Percentiles rank a stretch among this genome's conserved stretches.
These are phyloP conservation scores for Cheilosia pagana DNA, from an alignment of 2,888 invertebrate species.

Conservation along the genomic window DNA sequence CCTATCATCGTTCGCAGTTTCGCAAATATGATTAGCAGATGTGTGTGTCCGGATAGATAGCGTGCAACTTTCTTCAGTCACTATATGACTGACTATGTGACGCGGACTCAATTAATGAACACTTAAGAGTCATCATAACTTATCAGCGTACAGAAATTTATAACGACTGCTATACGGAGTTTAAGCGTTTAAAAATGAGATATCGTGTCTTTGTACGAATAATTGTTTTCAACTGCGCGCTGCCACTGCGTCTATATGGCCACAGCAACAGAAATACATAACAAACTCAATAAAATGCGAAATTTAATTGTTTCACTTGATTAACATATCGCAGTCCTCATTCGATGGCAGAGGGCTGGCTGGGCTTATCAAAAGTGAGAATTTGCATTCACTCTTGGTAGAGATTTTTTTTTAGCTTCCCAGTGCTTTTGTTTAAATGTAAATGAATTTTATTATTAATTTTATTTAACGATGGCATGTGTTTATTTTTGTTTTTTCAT, in stretches of 20 bases:
- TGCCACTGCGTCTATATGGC: conserved; percentile 58
- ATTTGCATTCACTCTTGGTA: conserved; percentile 35
- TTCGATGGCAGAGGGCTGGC: conserved; percentile 13
- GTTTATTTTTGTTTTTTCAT: conserved; percentile 8
- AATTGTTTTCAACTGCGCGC: conserved; percentile 41
- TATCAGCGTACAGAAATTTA: conserved; percentile 50
- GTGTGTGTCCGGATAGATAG: too few species aligned
- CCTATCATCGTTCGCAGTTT: conserved; percentile 23
- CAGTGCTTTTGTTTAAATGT: conserved; percentile 54
- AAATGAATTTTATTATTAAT: conserved; percentile 57
- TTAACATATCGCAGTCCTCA: conserved; percentile 68
- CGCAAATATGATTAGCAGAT: background rate
- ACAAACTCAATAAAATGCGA: conserved; percentile 47
- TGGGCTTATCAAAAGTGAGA: conserved; percentile 54
- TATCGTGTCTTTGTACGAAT: conserved; percentile 56
- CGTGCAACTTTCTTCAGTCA: conserved; percentile 27
- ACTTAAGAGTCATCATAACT: conserved; percentile 61
- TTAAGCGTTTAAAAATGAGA: conserved; percentile 41
- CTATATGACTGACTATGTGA: conserved; percentile 47
- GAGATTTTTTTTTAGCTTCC: conserved; percentile 30
- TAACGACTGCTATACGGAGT: conserved; percentile 4
- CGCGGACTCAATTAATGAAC: conserved; percentile 55
- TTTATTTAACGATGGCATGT: conserved; percentile 43
- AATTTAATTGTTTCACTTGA: conserved; percentile 74
- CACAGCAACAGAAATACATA: conserved; percentile 9